Conservation (phyloP, 2,797 vertebrate species). For the Glossophaga mutica region DNA sequence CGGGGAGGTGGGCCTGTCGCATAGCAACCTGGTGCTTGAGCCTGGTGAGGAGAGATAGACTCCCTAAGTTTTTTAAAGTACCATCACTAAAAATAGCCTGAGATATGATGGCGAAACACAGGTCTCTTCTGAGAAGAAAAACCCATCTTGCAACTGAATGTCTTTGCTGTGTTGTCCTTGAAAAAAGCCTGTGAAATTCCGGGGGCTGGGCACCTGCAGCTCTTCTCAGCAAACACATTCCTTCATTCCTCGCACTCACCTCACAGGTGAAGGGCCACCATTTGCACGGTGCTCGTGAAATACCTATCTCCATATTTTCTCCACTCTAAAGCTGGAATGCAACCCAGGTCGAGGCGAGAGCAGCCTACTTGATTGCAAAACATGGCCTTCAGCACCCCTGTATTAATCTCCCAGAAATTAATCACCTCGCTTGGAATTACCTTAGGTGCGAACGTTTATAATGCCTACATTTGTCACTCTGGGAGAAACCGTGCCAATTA, state of each 20-base stretch:
- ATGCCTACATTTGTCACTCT: constrained; percentile 49
- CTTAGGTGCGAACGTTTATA: neutral
- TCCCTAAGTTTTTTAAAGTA: constrained; percentile 43
- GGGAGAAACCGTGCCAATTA: neutral
- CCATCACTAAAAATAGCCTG: constrained; percentile 60
- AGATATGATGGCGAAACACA: neutral
- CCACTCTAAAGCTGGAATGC: neutral
- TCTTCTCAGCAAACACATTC: neutral
- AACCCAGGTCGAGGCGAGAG: neutral
- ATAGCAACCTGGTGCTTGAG: constrained; percentile 59
- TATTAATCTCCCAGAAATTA: constrained; percentile 52
- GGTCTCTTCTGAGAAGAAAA: constrained; percentile 31
- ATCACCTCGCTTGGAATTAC: constrained; percentile 39
- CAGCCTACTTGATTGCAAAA: constrained; percentile 25
- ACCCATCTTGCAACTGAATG: neutral
- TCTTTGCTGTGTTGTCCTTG: neutral
- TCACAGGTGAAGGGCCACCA: rapidly evolving
- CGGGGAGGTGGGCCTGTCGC: constrained; percentile 14
- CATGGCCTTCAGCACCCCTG: neutral
- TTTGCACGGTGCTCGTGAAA: neutral
- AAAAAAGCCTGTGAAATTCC: neutral
- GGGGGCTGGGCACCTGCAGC: neutral
- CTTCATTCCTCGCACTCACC: neutral
- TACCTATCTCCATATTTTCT: neutral
- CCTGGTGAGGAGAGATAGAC: neutral